Evolutionary conservation across 2,888 invertebrate genomes (phyloP), one percentile per base, ranked within the genome.

Genomic region (Drosophila algonquin): DNA sequence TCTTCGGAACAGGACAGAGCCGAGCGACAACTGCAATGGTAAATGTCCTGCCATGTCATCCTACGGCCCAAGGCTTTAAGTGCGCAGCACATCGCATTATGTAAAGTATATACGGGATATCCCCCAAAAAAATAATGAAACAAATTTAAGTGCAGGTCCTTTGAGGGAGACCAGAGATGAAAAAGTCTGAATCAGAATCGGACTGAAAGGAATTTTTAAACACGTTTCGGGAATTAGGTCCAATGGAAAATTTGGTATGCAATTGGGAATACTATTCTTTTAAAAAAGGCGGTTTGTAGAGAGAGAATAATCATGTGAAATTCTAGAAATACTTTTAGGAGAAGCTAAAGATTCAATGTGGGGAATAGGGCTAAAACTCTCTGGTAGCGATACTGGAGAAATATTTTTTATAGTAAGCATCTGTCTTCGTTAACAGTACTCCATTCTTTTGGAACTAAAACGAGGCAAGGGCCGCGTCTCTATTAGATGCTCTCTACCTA

Each of bases 31-130:
- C 67, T 65, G 40, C 55, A 47, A 40, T 47, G 21, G 24, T 51
- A 48, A 46, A 16, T 57, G 59, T 44, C 40, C 56, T 56, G 54
- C 35, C 10, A 45, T 68, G 61, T 55, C 30, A 30, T 8, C 46
- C 63, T 63, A 45, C 27, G 51, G 7, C 40, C 40, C 48, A 52
- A 10, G 54, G 65, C 77, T 86, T 82, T 86, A 86, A 83, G 79
- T 77, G 77, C 69, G 63, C 77, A 79, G 77, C 73, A 62, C 77
- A 79, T 76, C 68, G 58, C 48, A 77, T 79, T 76, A 87, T 84
- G 56, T 74, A 78, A 73, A 85, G 58, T 51, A n/a, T 67, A 12
- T 14, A 35, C 14, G 35, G 12, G 14, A 40, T 14, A n/a, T 40
- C 7, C 14, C 14, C 7, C 14, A 21, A 3, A 46, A 46, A n/a